A percentile compares a stretch with the other conserved stretches of the same genome.
Conservation (phyloP, 2,888 invertebrate species). For the Nomada goodeniana region DNA sequence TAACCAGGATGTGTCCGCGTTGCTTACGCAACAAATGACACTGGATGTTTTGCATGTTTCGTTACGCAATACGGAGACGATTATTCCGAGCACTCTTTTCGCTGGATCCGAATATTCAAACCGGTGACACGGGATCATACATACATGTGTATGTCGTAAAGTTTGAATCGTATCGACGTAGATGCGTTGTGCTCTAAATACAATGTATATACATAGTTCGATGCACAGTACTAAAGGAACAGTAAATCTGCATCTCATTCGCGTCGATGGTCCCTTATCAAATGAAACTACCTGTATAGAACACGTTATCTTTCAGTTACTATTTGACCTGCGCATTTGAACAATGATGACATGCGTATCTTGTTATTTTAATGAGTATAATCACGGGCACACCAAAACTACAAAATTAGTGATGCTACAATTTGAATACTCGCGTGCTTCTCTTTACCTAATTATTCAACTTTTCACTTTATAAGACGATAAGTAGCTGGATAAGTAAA, state of each 20-base stretch:
- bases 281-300: no score
- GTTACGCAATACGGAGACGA: conserved; percentile 78
- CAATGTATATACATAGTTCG: no score
- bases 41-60: conserved; percentile 76
- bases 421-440: not conserved
- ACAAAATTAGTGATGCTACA: not conserved
- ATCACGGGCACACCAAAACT: not conserved
- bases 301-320: no score
- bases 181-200: not conserved
- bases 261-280: no score
- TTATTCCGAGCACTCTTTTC: conserved; percentile 71
- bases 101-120: conserved; percentile 50
- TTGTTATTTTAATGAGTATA: not conserved
- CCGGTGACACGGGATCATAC: conserved; percentile 21
- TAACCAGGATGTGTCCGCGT: conserved; percentile 81
- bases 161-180: not conserved
- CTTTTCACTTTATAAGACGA: not conserved
- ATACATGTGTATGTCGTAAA: conserved; percentile 17
- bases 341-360: no score
- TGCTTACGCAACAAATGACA: conserved; percentile 78
- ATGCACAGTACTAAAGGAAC: no score
- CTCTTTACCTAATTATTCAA: not conserved
- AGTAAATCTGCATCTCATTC: no score
- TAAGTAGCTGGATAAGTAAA: not conserved
- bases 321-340: no score